Percentiles rank a stretch among this genome's conserved stretches.
These are phyloP conservation scores for Panonychus citri DNA, from an alignment of 1,140 invertebrate genomes.

Conservation along the genomic window DNA sequence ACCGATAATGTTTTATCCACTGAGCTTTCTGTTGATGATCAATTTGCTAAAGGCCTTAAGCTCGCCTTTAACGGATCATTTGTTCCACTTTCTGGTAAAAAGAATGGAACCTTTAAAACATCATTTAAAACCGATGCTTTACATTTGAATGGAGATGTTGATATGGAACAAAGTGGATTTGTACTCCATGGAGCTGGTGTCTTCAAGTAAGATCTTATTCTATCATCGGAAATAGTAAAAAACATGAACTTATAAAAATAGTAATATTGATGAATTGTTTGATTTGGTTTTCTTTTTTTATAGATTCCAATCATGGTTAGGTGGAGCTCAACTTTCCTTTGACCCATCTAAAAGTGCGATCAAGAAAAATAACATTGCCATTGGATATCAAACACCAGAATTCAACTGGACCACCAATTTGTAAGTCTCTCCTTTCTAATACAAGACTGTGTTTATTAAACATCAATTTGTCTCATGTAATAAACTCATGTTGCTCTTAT, in stretches of 20 bases:
- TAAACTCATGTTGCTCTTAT: background rate
- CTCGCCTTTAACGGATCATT: conserved; percentile 73
- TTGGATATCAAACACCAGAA: conserved; percentile 68
- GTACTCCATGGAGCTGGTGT: conserved; percentile 57
- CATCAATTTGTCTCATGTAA: background rate
- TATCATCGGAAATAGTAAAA: no score
- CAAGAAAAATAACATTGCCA: conserved; percentile 75
- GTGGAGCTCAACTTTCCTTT: conserved; percentile 38
- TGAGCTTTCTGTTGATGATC: conserved; percentile 72
- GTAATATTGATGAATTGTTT: no score
- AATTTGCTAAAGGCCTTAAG: conserved; percentile 66
- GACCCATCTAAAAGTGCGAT: conserved; percentile 69
- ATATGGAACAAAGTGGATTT: conserved; percentile 63
- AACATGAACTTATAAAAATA: no score
- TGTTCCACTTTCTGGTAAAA: conserved; percentile 79
- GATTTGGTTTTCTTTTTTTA: no score
- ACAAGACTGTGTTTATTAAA: no score
- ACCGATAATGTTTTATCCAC: conserved; percentile 86
- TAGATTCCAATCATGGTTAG: conserved; percentile 2
- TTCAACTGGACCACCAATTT: conserved; percentile 78
- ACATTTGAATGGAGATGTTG: conserved; percentile 64
- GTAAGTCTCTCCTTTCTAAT: conserved; percentile 35
- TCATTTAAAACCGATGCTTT: conserved; percentile 62
- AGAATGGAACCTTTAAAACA: conserved; percentile 58
- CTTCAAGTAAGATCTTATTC: conserved; percentile 37